Conservation (phyloP, 2,797 vertebrate species). For the Rhynchonycteris naso region DNA sequence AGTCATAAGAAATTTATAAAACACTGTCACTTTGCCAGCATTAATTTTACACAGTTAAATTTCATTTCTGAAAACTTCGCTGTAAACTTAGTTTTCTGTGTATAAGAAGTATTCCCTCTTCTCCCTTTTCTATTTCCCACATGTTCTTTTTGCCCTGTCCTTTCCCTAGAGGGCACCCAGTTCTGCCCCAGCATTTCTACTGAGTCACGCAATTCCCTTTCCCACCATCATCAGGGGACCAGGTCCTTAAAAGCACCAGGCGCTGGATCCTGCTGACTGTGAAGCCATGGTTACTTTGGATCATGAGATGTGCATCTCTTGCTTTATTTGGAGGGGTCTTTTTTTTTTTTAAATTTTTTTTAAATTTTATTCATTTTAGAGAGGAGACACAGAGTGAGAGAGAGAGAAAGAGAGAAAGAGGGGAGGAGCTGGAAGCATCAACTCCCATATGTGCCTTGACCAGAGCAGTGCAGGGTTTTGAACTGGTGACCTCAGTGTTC, state of each 20-base stretch:
- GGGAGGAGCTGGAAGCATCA: no score
- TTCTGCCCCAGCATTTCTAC: neutral
- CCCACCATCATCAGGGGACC: neutral
- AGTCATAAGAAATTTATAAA: conserved; percentile 4
- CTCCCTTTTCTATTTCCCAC: neutral
- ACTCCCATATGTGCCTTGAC: no score
- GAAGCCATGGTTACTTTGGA: neutral
- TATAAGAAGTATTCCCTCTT: neutral
- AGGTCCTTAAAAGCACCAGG: neutral
- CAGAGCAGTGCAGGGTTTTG: no score
- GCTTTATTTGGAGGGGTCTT: neutral
- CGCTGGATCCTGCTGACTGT: neutral
- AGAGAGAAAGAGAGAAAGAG: no score
- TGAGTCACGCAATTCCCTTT: neutral
- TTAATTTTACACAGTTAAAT: conserved; percentile 26
- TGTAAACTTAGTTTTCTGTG: neutral
- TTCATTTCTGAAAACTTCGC: neutral
- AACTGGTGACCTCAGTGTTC: no score
- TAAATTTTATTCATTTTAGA: no score
- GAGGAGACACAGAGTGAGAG: no score
- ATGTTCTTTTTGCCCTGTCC: neutral
- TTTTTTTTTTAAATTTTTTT: no score
- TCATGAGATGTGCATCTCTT: neutral
- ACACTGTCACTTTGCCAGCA: neutral
- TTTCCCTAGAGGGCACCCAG: neutral